phyloP scores from a whole-genome alignment of 2,888 invertebrate genomes.

The Oconnorella tubifera region DNA sequence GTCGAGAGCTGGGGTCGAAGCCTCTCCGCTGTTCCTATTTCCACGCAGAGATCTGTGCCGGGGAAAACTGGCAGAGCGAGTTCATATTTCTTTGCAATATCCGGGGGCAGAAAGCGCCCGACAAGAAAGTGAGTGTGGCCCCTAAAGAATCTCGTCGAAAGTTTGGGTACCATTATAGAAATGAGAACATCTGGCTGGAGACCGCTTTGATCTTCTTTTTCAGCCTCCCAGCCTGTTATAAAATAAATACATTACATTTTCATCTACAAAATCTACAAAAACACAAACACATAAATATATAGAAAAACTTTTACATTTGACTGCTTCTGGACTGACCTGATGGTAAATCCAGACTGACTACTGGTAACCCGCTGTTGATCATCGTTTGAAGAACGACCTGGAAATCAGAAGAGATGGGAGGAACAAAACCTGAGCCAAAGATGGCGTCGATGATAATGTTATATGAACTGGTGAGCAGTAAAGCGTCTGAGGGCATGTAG shows the following conservation, averaged over 20 bases:
- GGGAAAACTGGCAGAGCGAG: slow-evolving; percentile 79
- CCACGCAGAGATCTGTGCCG: slow-evolving; percentile 60
- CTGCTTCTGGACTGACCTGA: too few relatives aligned
- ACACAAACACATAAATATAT: too few relatives aligned
- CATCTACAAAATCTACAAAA: too few relatives aligned
- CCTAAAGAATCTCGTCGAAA: slow-evolving; percentile 73
- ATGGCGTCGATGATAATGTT: slow-evolving; percentile 85
- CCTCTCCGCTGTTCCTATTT: neutral
- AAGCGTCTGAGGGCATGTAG: slow-evolving; percentile 52
- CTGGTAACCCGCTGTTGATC: slow-evolving; percentile 49
- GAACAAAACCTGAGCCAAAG: slow-evolving; percentile 83
- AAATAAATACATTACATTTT: too few relatives aligned
- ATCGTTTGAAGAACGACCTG: slow-evolving; percentile 52
- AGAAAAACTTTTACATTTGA: neutral
- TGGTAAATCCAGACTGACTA: slow-evolving; percentile 85
- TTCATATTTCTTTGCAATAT: slow-evolving; percentile 73
- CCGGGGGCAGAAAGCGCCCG: slow-evolving; percentile 87
- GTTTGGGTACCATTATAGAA: slow-evolving; percentile 92
- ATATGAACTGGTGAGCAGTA: slow-evolving; percentile 59
- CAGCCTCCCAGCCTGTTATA: slow-evolving; percentile 99
- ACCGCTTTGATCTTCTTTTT: slow-evolving; percentile 62
- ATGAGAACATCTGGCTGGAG: slow-evolving; percentile 82
- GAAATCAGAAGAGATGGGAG: slow-evolving; percentile 76
- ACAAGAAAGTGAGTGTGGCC: slow-evolving; percentile 76
- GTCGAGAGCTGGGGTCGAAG: slow-evolving; percentile 1